A percentile compares a stretch with the other conserved stretches of the same genome.
Conservation (phyloP, 2,113 vertebrate genomes). For the Heterotis niloticus region DNA sequence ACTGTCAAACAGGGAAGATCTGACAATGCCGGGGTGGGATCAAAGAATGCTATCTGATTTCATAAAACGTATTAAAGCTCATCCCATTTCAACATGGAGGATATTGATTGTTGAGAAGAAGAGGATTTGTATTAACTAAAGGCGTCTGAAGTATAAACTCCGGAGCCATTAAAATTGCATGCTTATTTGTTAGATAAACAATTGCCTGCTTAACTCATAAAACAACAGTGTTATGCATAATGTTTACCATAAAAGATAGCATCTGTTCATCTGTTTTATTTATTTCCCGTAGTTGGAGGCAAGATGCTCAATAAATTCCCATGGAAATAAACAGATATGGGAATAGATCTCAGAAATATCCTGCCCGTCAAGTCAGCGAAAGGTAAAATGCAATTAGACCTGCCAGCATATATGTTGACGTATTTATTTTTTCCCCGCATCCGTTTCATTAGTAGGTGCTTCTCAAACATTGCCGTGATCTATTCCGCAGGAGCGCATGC, state of each 20-base stretch:
- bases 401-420: slow-evolving; percentile 78
- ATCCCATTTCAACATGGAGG: slow-evolving; percentile 58
- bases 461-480: slow-evolving; percentile 60
- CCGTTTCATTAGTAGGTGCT: slow-evolving; percentile 74
- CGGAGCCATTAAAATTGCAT: slow-evolving; percentile 27
- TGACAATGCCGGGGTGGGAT: slow-evolving; percentile 64
- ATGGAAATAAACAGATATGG: slow-evolving; percentile 77
- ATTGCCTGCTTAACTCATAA: slow-evolving; percentile 58
- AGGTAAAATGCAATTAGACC: slow-evolving; percentile 75
- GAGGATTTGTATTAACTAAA: slow-evolving; percentile 38
- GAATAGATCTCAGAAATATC: slow-evolving; percentile 80
- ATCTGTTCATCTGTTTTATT: slow-evolving; percentile 71
- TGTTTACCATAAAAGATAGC: slow-evolving; percentile 72
- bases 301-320: slow-evolving; percentile 76
- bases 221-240: slow-evolving; percentile 32
- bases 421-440: slow-evolving; percentile 63
- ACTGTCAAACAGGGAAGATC: slow-evolving; percentile 62
- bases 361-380: slow-evolving; percentile 74
- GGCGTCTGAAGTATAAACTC: slow-evolving; percentile 28
- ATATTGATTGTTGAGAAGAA: slow-evolving; percentile 34
- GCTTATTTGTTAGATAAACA: slow-evolving; percentile 65
- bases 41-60: slow-evolving; percentile 69
- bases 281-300: slow-evolving; percentile 77
- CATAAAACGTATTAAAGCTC: slow-evolving; percentile 63
- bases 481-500: slow-evolving; percentile 6